Percentiles rank a stretch among this genome's conserved stretches.
phyloP scores from a whole-genome alignment of 1,140 invertebrate species.

The Grapholita molesta region DNA sequence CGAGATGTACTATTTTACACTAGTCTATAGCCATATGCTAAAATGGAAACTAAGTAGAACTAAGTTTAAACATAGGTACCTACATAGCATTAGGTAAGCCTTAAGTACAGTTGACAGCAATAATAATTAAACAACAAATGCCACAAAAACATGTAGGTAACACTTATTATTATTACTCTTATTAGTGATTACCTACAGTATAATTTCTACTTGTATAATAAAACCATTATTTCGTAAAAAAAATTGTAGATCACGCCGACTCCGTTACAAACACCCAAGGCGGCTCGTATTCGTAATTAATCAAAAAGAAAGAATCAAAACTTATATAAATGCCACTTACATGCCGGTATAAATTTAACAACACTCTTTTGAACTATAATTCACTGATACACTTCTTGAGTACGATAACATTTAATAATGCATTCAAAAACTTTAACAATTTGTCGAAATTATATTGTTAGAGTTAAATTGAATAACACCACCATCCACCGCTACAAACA shows the following conservation, averaged over 20 bases:
- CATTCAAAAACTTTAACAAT: not conserved
- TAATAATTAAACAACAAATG: no score
- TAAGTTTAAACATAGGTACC: no score
- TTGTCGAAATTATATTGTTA: not conserved
- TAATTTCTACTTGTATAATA: no score
- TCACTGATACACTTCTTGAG: not conserved
- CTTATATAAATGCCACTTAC: not conserved
- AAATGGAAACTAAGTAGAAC: no score
- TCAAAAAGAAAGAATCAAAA: conserved; percentile 9
- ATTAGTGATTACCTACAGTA: no score
- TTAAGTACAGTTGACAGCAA: no score
- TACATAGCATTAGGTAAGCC: no score
- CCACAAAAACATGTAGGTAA: no score
- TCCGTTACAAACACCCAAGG: conserved; percentile 11
- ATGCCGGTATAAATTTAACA: not conserved
- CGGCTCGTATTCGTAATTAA: not conserved
- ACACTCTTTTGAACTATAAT: not conserved
- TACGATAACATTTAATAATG: not conserved
- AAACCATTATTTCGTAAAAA: not conserved
- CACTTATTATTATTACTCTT: no score
- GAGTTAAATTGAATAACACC: not conserved
- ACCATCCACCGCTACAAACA: not conserved
- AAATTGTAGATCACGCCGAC: not conserved
- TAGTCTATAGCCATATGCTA: no score
- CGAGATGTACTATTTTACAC: no score